Conservation (phyloP, 2,113 vertebrate species). For the Pyxicephalus adspersus region DNA sequence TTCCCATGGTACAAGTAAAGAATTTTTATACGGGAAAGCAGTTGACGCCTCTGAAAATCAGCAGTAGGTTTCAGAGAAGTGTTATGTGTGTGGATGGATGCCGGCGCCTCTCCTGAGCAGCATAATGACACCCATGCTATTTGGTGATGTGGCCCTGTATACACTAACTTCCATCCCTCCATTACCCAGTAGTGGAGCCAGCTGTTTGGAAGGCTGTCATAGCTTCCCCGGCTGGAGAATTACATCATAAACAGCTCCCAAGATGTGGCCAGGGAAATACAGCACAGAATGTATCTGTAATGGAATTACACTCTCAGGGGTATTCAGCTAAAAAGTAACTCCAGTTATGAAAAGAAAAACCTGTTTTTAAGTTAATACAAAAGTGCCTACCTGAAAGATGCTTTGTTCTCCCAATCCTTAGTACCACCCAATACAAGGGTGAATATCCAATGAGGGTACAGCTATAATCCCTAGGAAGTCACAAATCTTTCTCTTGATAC, state of each 20-base stretch:
- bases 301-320: constrained; percentile 41
- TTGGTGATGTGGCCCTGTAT: constrained; percentile 35
- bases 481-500: no score
- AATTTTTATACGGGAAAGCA: no score
- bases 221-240: constrained; percentile 28
- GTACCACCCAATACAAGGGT: no score
- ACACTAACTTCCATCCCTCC: constrained; percentile 4
- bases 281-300: constrained; percentile 24
- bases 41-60: no score
- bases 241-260: constrained; percentile 43
- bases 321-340: neutral
- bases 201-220: constrained; percentile 38
- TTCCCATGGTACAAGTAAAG: no score
- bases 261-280: constrained; percentile 35
- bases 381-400: no score
- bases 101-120: neutral
- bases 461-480: no score
- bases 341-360: no score
- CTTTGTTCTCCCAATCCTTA: no score
- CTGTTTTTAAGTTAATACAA: no score
- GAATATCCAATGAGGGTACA: no score
- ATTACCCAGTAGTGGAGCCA: constrained; percentile 25
- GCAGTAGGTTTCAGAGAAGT: neutral
- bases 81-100: neutral
- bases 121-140: constrained; percentile 18